Base-by-base conservation (phyloP, 2,113 vertebrate genomes). In the Helogale parvula region DNA sequence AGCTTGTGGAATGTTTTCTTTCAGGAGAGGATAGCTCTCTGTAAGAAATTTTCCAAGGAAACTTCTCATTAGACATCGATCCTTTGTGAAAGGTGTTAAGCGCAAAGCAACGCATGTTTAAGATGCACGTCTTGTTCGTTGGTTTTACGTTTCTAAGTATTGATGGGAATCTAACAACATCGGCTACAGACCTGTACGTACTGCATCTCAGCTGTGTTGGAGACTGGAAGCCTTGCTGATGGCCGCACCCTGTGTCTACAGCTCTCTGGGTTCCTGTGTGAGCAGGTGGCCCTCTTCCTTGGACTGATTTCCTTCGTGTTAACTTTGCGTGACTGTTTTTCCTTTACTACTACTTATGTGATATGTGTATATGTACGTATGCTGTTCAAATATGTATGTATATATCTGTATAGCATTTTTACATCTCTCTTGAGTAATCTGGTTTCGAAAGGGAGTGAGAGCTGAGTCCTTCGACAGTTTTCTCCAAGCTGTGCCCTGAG, bases 371-470 rank as follows among this genome's bases (percentile, higher is more conserved):
- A 68, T 1, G 1, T 33, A 23, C 47, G 11, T 66, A 21, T 21
- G 72, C 94, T 95, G 90, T 85, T 33, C 80, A 93, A 63, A 88
- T 85, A 63, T 88, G 81, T 2, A 7, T 80, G 84, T 85, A 21
- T 79, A 33, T 96, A 80, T 93, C 89, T 72, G 29, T 87, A 47
- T 85, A 81, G 92, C 91, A 41, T 96, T 97, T 97, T 94, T 79
- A 72, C 86, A 35, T 94, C 72, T 71, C 80, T 90, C 60, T 84
- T 33, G 25, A 65, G 33, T 38, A 41, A 17, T 93, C 35, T 72
- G 96, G 47, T 80, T 93, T 83, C 14, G 0, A 82, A 95, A 60
- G 16, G 41, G 82, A 94, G 10, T 4, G 27, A 93, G 93, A 63
- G 3, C 0, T 54, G 50, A 10, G 23, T 65, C 17, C 77, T 68